These are phyloP conservation scores for Zaprionus bogoriensis DNA, from an alignment of 2,888 invertebrate species.

Conservation along the genomic window DNA sequence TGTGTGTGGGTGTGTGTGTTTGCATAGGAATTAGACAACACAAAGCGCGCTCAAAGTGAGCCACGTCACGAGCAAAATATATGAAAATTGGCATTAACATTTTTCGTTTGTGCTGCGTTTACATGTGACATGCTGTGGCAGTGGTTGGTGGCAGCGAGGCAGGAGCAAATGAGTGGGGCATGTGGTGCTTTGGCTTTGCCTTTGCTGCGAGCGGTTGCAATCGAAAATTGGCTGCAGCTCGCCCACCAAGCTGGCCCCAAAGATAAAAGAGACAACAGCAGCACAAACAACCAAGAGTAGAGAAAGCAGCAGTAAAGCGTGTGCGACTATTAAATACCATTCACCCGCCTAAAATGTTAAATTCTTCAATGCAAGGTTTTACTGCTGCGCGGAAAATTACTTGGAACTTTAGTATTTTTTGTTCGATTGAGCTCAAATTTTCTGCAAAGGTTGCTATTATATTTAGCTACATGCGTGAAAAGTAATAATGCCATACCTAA, in stretches of 20 bases:
- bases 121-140: constrained; percentile 18
- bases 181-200: constrained; percentile 36
- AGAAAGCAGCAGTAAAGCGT: no score
- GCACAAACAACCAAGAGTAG: constrained; percentile 4
- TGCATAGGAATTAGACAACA: constrained; percentile 56
- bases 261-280: constrained; percentile 57
- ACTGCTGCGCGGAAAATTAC: no score
- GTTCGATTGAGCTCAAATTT: no score
- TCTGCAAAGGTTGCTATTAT: no score
- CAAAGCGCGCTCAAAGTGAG: constrained; percentile 57
- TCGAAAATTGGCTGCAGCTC: constrained; percentile 60
- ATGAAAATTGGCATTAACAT: constrained; percentile 81
- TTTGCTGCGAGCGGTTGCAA: constrained; percentile 76
- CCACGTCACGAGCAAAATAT: constrained; percentile 80
- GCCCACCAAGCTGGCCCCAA: constrained; percentile 9
- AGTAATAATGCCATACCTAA: no score
- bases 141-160: no score
- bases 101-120: constrained; percentile 38
- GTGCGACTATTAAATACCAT: no score
- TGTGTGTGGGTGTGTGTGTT: constrained; percentile 1
- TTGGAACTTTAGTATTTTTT: no score
- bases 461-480: no score
- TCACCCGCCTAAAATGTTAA: no score
- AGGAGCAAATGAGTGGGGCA: no score
- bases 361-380: no score